Percentiles rank a stretch among this genome's conserved stretches.
phyloP scores from a whole-genome alignment of 2,888 invertebrate species.

The Siphlonurus alternatus region DNA sequence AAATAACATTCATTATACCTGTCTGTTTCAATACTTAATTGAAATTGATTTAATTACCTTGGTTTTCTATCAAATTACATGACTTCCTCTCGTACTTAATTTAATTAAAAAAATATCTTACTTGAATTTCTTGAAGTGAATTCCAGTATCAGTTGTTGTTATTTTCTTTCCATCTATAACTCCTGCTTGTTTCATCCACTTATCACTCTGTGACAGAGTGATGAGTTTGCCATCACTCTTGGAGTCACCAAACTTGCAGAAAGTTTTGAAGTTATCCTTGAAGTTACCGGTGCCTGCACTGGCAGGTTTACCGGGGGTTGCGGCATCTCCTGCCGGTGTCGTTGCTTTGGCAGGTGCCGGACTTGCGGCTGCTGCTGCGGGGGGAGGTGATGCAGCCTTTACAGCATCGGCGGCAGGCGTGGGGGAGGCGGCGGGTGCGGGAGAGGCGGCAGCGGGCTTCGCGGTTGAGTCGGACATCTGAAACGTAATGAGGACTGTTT shows the following conservation, averaged over 20 bases:
- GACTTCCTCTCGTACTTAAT: no score
- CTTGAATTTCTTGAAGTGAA: conserved; percentile 78
- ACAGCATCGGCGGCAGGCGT: neutral
- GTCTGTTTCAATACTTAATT: no score
- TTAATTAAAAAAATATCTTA: no score
- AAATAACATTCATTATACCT: no score
- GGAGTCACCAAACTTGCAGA: conserved; percentile 73
- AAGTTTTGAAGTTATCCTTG: conserved; percentile 56
- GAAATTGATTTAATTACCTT: no score
- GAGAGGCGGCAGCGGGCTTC: neutral
- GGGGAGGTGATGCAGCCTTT: neutral
- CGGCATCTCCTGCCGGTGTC: neutral
- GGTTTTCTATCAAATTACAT: no score
- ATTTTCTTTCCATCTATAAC: conserved; percentile 61
- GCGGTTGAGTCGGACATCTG: neutral
- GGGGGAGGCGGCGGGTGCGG: neutral
- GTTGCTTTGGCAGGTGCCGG: neutral
- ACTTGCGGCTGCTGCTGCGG: neutral
- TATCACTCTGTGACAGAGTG: conserved; percentile 78
- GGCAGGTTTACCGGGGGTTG: neutral
- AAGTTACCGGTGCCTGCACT: conserved; percentile 22
- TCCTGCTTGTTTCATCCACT: conserved; percentile 87
- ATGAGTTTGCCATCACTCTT: conserved; percentile 74
- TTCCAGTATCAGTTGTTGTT: conserved; percentile 79
- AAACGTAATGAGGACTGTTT: no score